Evolutionary conservation across 2,888 invertebrate genomes (phyloP), one percentile per base, ranked within the genome.

Genomic region (Oxycera nigricornis): DNA sequence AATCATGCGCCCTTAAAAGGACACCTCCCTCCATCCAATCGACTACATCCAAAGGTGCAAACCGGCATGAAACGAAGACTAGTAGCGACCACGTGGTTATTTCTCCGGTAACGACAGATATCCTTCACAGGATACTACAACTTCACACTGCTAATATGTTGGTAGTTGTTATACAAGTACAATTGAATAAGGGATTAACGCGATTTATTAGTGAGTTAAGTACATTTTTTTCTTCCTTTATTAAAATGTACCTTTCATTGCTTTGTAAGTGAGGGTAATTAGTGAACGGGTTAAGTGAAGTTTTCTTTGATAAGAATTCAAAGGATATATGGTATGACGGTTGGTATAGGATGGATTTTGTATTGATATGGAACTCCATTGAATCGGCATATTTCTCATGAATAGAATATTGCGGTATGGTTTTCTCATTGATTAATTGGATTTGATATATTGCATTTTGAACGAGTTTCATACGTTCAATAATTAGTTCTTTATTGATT

Each of bases 161-260:
- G 46, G 46, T 46, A 46, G 46, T 46, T 46, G 11, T 46, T n/a
- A n/a, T 14, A 46, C n/a, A 46, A 65, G 39, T 41, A 65, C 39
- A 39, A 65, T 65, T 65, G 39, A 39, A 65, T 65, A 35, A 65
- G 11, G 39, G 41, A 39, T 39, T 65, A 65, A 65, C 24, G 65
- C 65, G 39, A 65, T 65, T 39, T 65, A 65, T 65, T 65, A 41
- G 41, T 24, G 26, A 39, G 39, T 35, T 35, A 30, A 61, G 61
- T 55, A 1, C 24, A 46, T 46, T 46, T 7, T 46, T 46, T 46
- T 11, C 14, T 46, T 46, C 46, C 14, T 3, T 46, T 46, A n/a
- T n/a, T n/a, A n/a, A n/a, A n/a, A n/a, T 46, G 46, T 14, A 14
- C 46, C 17, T 46, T 46, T 46, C 46, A 46, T 7, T 46, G 17